Base-by-base conservation (phyloP, 2,888 invertebrate species). In the Herminia tarsipennalis region DNA sequence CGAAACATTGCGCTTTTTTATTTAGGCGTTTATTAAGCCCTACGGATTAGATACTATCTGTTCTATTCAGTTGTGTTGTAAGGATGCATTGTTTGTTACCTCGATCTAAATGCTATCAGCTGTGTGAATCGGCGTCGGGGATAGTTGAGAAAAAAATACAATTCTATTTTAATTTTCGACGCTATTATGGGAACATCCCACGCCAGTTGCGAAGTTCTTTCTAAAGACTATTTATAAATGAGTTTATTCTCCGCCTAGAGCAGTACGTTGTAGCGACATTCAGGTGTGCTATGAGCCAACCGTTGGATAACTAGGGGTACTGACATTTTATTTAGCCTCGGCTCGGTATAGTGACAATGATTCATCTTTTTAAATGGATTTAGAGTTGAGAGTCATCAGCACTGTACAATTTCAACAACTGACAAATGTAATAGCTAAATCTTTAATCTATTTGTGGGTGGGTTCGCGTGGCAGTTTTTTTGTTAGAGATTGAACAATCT, bases 201-300 rank as follows among this genome's bases (percentile, higher is more conserved):
- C 78, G 78, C 64, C 33, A 54, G 66, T 73, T 69, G 75, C 71
- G 63, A 70, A 72, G 63, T 70, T 69, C 66, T 75, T 73, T 76
- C 70, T 61, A 62, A 61, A 73, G 58, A 65, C 63, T 68, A 68
- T 68, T 64, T 56, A 55, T 59, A 63, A 53, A 45, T 40, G 37
- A 34, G 37, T 49, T 47, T 54, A 44, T 54, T 59, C 39, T 53
- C 17, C 42, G 52, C 45, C 45, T 49, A 54, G 30, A 49, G 34
- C 42, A 45, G n/a, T 50, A 51, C 27, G 35, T 36, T 30, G 33
- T 32, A 36, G 22, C 38, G 32, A 41, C 18, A 30, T 45, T 63
- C 67, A 76, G 75, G 74, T 77, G 71, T 46, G n/a, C n/a, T n/a
- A n/a, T n/a, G 50, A 56, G 73, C 73, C 72, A 76, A 76, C 63